These are phyloP conservation scores for Sylvilagus bachmani DNA, from an alignment of 2,113 vertebrate genomes.

Conservation along the genomic window DNA sequence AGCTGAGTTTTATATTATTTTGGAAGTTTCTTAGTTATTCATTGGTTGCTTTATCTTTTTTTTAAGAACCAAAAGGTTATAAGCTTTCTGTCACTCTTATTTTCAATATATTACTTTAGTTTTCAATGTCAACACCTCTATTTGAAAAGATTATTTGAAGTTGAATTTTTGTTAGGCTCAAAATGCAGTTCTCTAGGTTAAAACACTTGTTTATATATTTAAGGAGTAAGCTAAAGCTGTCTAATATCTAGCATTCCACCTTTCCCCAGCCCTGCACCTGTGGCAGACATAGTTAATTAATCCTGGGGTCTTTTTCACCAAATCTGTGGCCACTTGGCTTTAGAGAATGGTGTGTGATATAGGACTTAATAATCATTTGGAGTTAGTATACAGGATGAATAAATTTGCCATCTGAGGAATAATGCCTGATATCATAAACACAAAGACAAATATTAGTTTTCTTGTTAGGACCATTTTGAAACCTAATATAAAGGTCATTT, in stretches of 20 bases:
- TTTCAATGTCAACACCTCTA: constrained; percentile 7
- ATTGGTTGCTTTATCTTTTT: constrained; percentile 20
- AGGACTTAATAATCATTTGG: background rate
- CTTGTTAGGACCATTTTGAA: background rate
- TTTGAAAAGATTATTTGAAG: constrained; percentile 16
- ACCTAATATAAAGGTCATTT: constrained; percentile 31
- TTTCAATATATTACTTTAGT: constrained; percentile 45
- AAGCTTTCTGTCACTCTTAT: background rate
- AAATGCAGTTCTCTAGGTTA: background rate
- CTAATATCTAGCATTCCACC: background rate
- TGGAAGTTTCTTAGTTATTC: background rate
- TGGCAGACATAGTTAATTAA: constrained; percentile 26
- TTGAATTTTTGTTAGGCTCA: background rate
- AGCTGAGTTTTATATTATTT: constrained; percentile 50
- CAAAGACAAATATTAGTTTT: background rate
- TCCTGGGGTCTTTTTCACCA: background rate
- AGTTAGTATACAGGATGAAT: background rate
- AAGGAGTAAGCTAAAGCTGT: background rate
- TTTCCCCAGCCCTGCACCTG: background rate
- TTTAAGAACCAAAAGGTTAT: background rate
- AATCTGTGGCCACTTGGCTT: background rate
- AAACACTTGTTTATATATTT: background rate
- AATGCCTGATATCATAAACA: constrained; percentile 41
- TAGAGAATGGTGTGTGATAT: background rate
- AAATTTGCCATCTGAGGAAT: background rate